Evolutionary conservation across 2,888 invertebrate species (phyloP), one percentile per base, ranked within the genome.

Genomic region (Callimorpha dominula): DNA sequence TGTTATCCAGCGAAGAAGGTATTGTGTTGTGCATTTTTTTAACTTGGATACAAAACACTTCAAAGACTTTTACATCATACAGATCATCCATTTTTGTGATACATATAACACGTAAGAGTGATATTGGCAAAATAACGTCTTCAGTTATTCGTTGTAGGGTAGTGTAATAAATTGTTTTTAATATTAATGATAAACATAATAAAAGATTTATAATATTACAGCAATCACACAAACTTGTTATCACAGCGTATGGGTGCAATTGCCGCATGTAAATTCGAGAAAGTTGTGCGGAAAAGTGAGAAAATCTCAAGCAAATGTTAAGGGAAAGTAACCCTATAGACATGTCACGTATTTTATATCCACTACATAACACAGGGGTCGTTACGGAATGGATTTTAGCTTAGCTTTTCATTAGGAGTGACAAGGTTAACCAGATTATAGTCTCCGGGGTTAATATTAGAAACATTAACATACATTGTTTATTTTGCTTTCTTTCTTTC

Each of bases 321-420:
- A 73, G 78, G 86, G 82, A 72, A 52, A 82, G 74, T 75, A 81
- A 82, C 85, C 86, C 83, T 85, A 85, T 73, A 78, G 71, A 78
- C 81, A 43, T 71, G 66, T 50, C 74, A 66, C 73, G 75, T 81
- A 80, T 78, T 78, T 80, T 80, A 83, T 83, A 80, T 78, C 50
- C 67, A 69, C 72, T 66, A 72, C 75, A 69, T 72, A 74, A 54
- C 67, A 71, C 65, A 71, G 80, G 81, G 78, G 81, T 74, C 78
- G 81, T 66, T 78, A 71, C 74, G 74, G 72, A 83, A 83, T 83
- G 80, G 83, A 80, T 78, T 85, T 78, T 75, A 83, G 82, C 82
- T 83, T 82, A 84, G 65, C 78, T 74, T 79, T 82, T 83, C 80
- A 83, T 83, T 83, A 83, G 73, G 69, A 65, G 69, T 70, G 80